Evolutionary conservation across 2,113 vertebrate genomes (phyloP).

Genomic region (Asarcornis scutulata): DNA sequence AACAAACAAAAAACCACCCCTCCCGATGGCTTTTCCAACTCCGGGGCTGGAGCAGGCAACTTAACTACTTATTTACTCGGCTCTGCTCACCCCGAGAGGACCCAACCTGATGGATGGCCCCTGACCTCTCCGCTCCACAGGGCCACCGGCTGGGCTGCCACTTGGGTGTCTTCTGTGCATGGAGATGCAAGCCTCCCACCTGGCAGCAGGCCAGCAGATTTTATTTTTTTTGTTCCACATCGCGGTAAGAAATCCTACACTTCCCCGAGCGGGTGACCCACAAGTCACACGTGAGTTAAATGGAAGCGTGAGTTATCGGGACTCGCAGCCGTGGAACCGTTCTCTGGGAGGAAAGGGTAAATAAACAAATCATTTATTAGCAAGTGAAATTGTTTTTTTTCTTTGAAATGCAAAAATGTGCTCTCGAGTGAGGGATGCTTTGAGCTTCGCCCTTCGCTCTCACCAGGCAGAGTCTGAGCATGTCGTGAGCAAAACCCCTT

Average conservation of each 20-base stretch:
- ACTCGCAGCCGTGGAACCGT: slow-evolving; percentile 34
- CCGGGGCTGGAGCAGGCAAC: background rate
- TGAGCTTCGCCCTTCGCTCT: slow-evolving; percentile 16
- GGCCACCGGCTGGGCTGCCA: slow-evolving; percentile 31
- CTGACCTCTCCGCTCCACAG: background rate
- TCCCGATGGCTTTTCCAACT: slow-evolving; percentile 34
- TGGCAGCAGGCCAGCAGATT: slow-evolving; percentile 23
- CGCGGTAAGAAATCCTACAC: slow-evolving; percentile 24
- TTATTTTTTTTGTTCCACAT: slow-evolving; percentile 6
- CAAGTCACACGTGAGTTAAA: slow-evolving; percentile 13
- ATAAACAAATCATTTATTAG: slow-evolving; percentile 74
- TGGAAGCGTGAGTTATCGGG: slow-evolving; percentile 62
- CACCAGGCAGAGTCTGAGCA: slow-evolving; percentile 6
- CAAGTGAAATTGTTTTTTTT: slow-evolving; percentile 73
- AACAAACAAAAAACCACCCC: background rate
- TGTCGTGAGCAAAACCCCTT: slow-evolving; percentile 20
- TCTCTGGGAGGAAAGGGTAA: slow-evolving; percentile 73
- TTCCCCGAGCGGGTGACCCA: slow-evolving; percentile 22
- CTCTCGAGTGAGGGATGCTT: slow-evolving; percentile 52
- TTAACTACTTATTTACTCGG: slow-evolving; percentile 41
- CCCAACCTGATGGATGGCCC: slow-evolving; percentile 43
- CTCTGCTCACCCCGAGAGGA: slow-evolving; percentile 30
- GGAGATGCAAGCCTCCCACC: slow-evolving; percentile 23
- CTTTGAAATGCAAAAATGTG: slow-evolving; percentile 74
- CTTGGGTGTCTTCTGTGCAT: slow-evolving; percentile 10